These are phyloP conservation scores for Microcaecilia unicolor DNA, from an alignment of 2,797 vertebrate species.

Conservation along the genomic window DNA sequence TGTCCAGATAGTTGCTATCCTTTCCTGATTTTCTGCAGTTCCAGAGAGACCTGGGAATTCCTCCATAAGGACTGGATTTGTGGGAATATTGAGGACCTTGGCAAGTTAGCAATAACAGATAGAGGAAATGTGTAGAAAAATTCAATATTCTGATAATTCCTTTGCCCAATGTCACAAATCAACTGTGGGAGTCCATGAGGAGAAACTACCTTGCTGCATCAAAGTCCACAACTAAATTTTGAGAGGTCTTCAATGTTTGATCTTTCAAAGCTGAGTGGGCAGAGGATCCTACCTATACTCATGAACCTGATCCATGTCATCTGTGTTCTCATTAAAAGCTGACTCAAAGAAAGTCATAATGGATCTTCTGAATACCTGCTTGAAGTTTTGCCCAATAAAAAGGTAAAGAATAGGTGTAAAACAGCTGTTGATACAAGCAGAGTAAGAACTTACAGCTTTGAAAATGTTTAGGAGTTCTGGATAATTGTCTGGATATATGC, in stretches of 20 bases:
- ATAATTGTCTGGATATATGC: background rate
- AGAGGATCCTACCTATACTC: background rate
- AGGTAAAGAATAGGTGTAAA: slow-evolving; percentile 8
- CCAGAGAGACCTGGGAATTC: no score
- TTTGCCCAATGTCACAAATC: background rate
- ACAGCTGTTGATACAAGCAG: background rate
- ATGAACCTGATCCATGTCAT: background rate
- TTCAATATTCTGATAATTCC: background rate
- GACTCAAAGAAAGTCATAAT: background rate
- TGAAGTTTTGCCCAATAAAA: slow-evolving; percentile 10
- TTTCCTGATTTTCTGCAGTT: no score
- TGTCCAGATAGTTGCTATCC: no score
- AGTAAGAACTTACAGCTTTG: background rate
- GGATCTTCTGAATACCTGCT: slow-evolving; percentile 4
- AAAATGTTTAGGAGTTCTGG: background rate
- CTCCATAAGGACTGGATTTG: no score
- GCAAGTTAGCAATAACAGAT: no score
- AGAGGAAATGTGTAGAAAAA: no score
- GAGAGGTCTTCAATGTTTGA: background rate
- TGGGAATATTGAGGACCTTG: no score
- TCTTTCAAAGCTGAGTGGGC: background rate
- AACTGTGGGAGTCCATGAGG: background rate
- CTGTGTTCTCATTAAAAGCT: background rate
- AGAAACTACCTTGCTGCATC: background rate
- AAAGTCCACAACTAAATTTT: background rate